Conservation (phyloP, 2,797 vertebrate genomes). For the Dermochelys coriacea region DNA sequence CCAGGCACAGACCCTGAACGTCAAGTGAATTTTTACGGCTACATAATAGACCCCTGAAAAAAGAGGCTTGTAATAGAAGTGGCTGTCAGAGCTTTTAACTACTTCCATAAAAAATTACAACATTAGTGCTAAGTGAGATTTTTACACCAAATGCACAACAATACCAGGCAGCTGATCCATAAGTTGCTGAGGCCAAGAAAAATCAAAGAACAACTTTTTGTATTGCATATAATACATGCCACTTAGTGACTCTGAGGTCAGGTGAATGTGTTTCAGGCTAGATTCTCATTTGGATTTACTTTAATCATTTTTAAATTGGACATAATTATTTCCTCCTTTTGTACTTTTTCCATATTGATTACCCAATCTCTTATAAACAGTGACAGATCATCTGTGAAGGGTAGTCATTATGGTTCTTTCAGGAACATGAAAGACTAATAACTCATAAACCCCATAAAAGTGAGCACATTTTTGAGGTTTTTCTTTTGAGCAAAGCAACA, state of each 20-base stretch:
- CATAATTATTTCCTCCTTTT: not conserved
- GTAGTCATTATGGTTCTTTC: not conserved
- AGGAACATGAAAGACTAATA: slow-evolving; percentile 36
- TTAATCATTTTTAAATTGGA: slow-evolving; percentile 40
- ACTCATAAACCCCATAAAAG: slow-evolving; percentile 52
- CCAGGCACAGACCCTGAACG: not conserved
- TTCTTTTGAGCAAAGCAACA: slow-evolving; percentile 37
- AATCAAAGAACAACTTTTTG: rapidly evolving
- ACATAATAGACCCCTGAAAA: slow-evolving; percentile 10
- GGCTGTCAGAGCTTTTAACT: not conserved
- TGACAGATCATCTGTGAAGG: slow-evolving; percentile 32
- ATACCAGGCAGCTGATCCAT: not conserved
- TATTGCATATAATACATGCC: not conserved
- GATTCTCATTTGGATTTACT: not conserved
- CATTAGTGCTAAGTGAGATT: not conserved
- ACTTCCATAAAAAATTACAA: not conserved
- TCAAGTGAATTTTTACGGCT: slow-evolving; percentile 32
- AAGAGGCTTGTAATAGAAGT: slow-evolving; percentile 28
- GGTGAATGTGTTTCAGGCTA: not conserved
- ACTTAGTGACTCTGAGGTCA: not conserved
- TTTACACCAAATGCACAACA: not conserved
- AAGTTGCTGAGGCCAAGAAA: not conserved
- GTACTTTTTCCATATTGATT: not conserved
- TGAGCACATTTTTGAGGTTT: not conserved
- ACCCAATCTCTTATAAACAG: not conserved